Evolutionary conservation across 2,888 invertebrate genomes (phyloP).

Genomic region (Thysanoteuthis rhombus): DNA sequence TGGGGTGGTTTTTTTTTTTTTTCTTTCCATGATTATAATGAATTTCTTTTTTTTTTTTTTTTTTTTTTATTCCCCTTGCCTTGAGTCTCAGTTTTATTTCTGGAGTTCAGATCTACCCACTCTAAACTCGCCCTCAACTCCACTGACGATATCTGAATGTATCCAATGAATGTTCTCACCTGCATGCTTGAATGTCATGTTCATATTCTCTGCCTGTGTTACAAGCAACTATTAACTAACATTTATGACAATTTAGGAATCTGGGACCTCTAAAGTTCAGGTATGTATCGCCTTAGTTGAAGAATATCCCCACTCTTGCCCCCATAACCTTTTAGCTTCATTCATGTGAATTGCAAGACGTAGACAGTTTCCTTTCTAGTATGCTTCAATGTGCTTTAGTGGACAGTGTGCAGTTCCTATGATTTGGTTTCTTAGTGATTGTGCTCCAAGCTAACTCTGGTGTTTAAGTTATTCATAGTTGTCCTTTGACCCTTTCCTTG

Average conservation of each 20-base stretch:
- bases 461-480: background rate
- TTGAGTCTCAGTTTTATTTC: background rate
- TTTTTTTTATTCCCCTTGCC: background rate
- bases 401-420: background rate
- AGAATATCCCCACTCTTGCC: conserved; percentile 22
- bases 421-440: background rate
- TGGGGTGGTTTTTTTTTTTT: background rate
- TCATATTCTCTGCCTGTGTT: background rate
- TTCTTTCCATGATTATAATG: background rate
- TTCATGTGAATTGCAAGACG: background rate
- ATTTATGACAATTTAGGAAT: conserved; percentile 31
- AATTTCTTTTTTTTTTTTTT: background rate
- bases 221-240: conserved; percentile 12
- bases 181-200: conserved; percentile 12
- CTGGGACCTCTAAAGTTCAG: conserved; percentile 29
- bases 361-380: background rate
- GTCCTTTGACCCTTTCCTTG: background rate
- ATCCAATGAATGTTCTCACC: background rate
- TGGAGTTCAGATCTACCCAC: background rate
- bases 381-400: background rate
- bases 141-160: background rate
- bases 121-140: background rate
- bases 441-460: background rate
- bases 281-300: conserved; percentile 29
- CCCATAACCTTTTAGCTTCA: background rate